These are phyloP conservation scores for Muscina levida DNA, from an alignment of 2,888 invertebrate species.

Conservation along the genomic window DNA sequence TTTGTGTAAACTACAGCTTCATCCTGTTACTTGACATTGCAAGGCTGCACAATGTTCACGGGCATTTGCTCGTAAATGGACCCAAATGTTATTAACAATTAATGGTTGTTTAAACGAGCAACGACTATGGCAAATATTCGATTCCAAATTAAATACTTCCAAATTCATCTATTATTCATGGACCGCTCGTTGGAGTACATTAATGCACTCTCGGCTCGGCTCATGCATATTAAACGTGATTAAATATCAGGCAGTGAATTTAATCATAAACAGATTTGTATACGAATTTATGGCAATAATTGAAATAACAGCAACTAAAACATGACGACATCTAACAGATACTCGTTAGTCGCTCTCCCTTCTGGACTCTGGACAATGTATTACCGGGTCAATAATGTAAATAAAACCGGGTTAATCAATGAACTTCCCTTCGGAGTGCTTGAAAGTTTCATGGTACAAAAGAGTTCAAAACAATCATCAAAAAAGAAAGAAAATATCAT, in stretches of 20 bases:
- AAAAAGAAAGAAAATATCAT: too few species aligned
- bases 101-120: constrained; percentile 39
- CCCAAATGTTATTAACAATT: constrained; percentile 36
- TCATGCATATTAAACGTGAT: constrained; percentile 12
- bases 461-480: too few species aligned
- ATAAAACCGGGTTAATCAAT: too few species aligned
- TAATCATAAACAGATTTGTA: constrained; percentile 22
- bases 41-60: constrained; percentile 20
- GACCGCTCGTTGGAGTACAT: too few species aligned
- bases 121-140: constrained; percentile 7
- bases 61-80: constrained; percentile 19
- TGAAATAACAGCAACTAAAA: constrained; percentile 27
- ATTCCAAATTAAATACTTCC: constrained; percentile 43
- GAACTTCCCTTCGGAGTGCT: too few species aligned
- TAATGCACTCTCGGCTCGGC: constrained; percentile 1
- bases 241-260: constrained; percentile 28
- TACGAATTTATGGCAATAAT: neutral
- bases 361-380: too few species aligned
- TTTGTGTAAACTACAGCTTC: neutral
- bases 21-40: neutral
- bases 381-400: too few species aligned
- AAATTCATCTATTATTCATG: constrained; percentile 27
- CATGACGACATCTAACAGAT: too few species aligned
- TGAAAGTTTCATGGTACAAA: too few species aligned
- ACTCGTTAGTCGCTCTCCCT: too few species aligned